A percentile compares a stretch with the other conserved stretches of the same genome.
phyloP scores from a whole-genome alignment of 2,888 invertebrate species.

The Eucera pruinosa region DNA sequence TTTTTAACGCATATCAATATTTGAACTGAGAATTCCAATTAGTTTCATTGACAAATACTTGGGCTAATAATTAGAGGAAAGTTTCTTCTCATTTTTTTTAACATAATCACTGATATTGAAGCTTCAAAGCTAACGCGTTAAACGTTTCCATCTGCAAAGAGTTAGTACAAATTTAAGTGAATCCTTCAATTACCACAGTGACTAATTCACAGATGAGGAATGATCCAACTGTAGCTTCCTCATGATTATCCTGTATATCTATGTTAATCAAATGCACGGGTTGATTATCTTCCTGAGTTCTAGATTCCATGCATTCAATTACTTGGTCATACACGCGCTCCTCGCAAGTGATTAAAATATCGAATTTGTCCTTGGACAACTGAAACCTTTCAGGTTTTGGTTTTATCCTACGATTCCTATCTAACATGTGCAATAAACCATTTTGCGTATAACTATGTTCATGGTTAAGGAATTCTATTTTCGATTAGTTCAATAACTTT shows the following conservation, averaged over 20 bases:
- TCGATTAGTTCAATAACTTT: neutral
- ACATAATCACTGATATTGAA: no score
- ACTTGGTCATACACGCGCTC: constrained; percentile 99
- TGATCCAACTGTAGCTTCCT: constrained; percentile 99
- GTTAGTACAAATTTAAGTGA: neutral
- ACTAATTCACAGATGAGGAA: constrained; percentile 99
- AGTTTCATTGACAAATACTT: no score
- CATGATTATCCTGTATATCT: constrained; percentile 99
- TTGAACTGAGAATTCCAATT: no score
- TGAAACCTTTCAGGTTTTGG: constrained; percentile 97
- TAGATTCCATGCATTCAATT: constrained; percentile 94
- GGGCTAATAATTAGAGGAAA: no score
- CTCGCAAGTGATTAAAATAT: constrained; percentile 98
- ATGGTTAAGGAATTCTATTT: constrained; percentile 71
- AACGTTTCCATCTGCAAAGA: neutral
- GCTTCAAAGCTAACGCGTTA: no score
- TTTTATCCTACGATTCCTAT: constrained; percentile 98
- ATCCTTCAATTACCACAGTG: constrained; percentile 88
- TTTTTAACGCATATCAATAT: no score
- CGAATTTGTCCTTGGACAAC: constrained; percentile 93
- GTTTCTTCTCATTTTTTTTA: no score
- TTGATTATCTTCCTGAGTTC: constrained; percentile 91
- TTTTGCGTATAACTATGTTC: constrained; percentile 95
- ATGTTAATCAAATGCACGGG: constrained; percentile 99
- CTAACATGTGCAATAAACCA: constrained; percentile 98